Conservation (phyloP, 2,888 invertebrate species). For the Pteria penguin region DNA sequence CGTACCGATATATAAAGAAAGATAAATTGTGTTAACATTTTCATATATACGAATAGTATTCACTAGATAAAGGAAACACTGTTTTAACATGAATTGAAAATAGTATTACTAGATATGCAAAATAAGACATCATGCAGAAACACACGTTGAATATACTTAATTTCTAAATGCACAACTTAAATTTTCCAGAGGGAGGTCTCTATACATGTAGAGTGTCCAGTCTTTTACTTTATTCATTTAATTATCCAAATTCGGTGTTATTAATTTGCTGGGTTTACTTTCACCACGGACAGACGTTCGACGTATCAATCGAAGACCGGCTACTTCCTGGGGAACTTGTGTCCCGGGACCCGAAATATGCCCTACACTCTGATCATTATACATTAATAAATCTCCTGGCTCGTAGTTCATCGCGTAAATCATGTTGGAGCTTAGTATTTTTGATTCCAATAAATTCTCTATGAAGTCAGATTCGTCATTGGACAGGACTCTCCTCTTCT, state of each 20-base stretch:
- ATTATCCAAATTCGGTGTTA: constrained; percentile 31
- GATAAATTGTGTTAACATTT: too few relatives aligned
- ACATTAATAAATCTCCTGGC: constrained; percentile 37
- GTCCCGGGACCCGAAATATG: constrained; percentile 43
- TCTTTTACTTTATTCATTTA: too few relatives aligned
- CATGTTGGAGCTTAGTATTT: constrained; percentile 38
- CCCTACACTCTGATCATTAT: constrained; percentile 39
- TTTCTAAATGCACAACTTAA: too few relatives aligned
- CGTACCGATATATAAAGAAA: too few relatives aligned
- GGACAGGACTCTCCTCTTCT: constrained; percentile 16
- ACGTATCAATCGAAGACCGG: constrained; percentile 39
- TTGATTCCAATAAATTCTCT: constrained; percentile 33
- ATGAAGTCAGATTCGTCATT: constrained; percentile 36
- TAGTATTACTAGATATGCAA: too few relatives aligned
- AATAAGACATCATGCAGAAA: too few relatives aligned
- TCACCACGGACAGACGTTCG: constrained; percentile 34
- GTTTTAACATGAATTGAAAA: too few relatives aligned
- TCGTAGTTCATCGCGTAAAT: constrained; percentile 36
- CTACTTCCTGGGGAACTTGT: constrained; percentile 31
- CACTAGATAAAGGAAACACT: too few relatives aligned
- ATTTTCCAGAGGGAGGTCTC: too few relatives aligned
- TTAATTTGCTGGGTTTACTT: constrained; percentile 17
- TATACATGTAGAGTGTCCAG: too few relatives aligned
- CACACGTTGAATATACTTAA: too few relatives aligned
- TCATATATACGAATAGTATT: too few relatives aligned